phyloP scores from a whole-genome alignment of 2,113 vertebrate species.

The Notiomystis cincta region DNA sequence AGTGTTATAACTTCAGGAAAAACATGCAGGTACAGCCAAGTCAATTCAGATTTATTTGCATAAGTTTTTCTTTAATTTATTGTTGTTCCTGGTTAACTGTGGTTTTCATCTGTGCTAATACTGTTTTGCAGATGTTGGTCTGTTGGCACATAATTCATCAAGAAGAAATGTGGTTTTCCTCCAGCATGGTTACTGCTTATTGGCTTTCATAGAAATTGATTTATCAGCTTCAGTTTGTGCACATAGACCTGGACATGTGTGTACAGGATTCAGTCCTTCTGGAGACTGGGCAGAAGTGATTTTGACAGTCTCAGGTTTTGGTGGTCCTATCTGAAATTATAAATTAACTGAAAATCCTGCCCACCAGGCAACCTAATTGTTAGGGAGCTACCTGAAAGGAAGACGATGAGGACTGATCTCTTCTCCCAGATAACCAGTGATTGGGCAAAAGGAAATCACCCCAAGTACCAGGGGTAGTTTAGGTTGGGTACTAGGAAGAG shows the following conservation, averaged over 20 bases:
- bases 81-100: neutral
- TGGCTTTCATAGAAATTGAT: neutral
- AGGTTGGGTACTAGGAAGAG: neutral
- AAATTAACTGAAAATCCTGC: neutral
- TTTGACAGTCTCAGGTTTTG: neutral
- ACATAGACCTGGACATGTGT: rapidly evolving
- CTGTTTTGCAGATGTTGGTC: neutral
- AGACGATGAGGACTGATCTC: neutral
- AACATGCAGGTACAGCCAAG: neutral
- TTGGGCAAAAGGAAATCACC: neutral
- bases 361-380: neutral
- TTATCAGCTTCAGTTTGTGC: neutral
- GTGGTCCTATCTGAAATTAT: neutral
- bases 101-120: neutral
- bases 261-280: neutral
- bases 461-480: neutral
- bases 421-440: neutral
- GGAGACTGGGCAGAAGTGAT: neutral
- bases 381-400: neutral
- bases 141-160: neutral
- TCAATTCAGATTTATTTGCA: neutral
- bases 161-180: neutral
- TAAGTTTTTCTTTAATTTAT: neutral
- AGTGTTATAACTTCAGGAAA: neutral
- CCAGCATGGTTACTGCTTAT: neutral